A percentile compares a stretch with the other conserved stretches of the same genome.
These are phyloP conservation scores for Hippocampus barbouri DNA, from an alignment of 2,113 vertebrate species.

Conservation along the genomic window DNA sequence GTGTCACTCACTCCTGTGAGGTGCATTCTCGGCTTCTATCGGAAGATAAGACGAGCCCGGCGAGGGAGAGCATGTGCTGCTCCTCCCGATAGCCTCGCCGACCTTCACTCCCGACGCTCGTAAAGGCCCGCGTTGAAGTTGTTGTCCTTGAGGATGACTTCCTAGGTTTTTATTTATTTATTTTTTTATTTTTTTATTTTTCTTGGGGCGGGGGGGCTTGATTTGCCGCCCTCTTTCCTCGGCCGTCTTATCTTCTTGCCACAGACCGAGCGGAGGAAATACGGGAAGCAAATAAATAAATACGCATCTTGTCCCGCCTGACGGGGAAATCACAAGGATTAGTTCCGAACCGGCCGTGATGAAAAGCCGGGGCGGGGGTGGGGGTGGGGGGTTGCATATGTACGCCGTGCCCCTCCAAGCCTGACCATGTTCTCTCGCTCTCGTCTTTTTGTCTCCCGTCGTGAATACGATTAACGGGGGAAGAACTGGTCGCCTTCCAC, in stretches of 20 bases:
- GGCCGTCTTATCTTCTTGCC: constrained; percentile 70
- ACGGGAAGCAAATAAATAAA: constrained; percentile 70
- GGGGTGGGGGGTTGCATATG: constrained; percentile 27
- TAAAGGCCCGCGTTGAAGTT: constrained; percentile 30
- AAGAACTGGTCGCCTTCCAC: constrained; percentile 23
- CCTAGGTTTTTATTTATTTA: constrained; percentile 28
- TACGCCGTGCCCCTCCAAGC: constrained; percentile 21
- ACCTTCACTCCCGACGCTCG: constrained; percentile 49
- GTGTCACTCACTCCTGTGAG: constrained; percentile 36
- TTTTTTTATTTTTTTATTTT: constrained; percentile 21
- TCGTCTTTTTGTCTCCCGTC: constrained; percentile 14
- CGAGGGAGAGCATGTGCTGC: constrained; percentile 38
- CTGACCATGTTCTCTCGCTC: constrained; percentile 6
- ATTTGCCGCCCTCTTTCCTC: constrained; percentile 52
- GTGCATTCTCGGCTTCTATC: constrained; percentile 35
- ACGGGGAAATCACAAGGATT: constrained; percentile 74
- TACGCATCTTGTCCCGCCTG: constrained; percentile 71
- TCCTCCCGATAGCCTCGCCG: constrained; percentile 30
- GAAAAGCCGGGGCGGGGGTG: constrained; percentile 60
- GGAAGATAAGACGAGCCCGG: constrained; percentile 52
- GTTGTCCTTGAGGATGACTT: constrained; percentile 24
- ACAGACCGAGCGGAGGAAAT: constrained; percentile 60
- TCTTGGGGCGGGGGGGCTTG: constrained; percentile 30
- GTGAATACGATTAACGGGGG: too few relatives aligned
- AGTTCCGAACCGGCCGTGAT: constrained; percentile 75